These are phyloP conservation scores for Ganaspis brasiliensis DNA, from an alignment of 2,888 invertebrate species.

Conservation along the genomic window DNA sequence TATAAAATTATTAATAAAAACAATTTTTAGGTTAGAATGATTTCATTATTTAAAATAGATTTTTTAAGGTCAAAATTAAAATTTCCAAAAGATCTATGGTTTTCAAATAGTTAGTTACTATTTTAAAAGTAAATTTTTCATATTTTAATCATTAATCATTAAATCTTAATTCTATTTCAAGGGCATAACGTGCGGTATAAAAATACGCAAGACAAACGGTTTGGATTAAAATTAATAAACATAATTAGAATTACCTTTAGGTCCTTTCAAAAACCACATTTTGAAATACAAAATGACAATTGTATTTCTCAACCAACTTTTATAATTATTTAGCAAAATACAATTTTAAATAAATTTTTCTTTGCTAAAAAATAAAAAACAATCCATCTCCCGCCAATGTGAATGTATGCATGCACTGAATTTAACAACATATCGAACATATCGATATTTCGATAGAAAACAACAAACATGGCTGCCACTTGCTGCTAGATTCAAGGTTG, in stretches of 20 bases:
- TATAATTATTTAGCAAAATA: background rate
- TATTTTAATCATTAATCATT: too few relatives aligned
- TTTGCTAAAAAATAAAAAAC: constrained; percentile 47
- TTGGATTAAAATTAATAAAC: background rate
- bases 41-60: background rate
- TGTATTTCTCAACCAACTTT: background rate
- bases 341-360: too few relatives aligned
- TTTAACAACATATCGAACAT: background rate
- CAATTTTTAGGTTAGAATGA: constrained; percentile 14
- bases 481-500: background rate
- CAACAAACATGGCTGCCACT: background rate
- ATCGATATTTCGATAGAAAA: background rate
- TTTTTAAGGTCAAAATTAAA: background rate
- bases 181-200: background rate
- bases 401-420: too few relatives aligned
- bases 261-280: constrained; percentile 38
- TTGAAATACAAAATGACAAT: background rate
- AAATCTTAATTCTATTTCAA: too few relatives aligned
- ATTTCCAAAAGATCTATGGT: background rate
- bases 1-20: too few relatives aligned
- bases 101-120: background rate
- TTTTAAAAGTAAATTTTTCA: too few relatives aligned
- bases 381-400: constrained; percentile 41
- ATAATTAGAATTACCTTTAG: background rate
- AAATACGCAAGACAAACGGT: background rate